Evolutionary conservation across 2,888 invertebrate species (phyloP), one percentile per base, ranked within the genome.

Genomic region (Leptopterna dolabrata): DNA sequence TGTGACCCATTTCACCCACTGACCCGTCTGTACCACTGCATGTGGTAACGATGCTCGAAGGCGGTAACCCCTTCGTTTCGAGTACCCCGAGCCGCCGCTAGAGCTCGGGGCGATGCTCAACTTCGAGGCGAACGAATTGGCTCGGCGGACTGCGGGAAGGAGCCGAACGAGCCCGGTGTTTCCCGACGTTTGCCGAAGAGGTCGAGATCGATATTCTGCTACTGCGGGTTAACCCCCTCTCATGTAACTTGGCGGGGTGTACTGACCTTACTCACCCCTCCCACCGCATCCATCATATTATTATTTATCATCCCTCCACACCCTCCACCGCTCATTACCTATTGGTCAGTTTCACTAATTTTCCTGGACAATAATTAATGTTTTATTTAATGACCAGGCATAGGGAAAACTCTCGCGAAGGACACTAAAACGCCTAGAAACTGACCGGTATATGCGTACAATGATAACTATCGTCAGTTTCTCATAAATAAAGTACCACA

Each of bases 211-310:
- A 85, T 85, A 47, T 73, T 47, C 51, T 13, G 85, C 85, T 83
- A 83, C 81, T 83, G 83, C 83, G 83, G 71, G 73, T 45, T 81
- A 30, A 55, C 45, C 82, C 63, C 73, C 55, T 36, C 71, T 41
- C 63, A 36, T 55, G 41, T 30, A 29, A 55, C 73, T 76, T 73
- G 71, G 76, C 73, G 76, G 73, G 36, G 29, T 41, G 85, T 47
- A 85, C 85, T 85, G 85, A 85, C 85, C 85, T 85, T 85, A 43
- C 85, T 85, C 85, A 85, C 85, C 85, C 43, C 45, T 24, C 29
- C 2, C 78, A 19, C 78, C 78, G 13, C 78, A 55, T 24, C 29
- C 81, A 51, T 55, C 80, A 1, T 16, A 2, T 41, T 78, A 7
- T 19, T 16, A 41, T 19, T 14, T n/a, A 4, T 51, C 81, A 45